These are phyloP conservation scores for Venustoraphidia nigricollis DNA, from an alignment of 2,888 invertebrate species.

Conservation along the genomic window DNA sequence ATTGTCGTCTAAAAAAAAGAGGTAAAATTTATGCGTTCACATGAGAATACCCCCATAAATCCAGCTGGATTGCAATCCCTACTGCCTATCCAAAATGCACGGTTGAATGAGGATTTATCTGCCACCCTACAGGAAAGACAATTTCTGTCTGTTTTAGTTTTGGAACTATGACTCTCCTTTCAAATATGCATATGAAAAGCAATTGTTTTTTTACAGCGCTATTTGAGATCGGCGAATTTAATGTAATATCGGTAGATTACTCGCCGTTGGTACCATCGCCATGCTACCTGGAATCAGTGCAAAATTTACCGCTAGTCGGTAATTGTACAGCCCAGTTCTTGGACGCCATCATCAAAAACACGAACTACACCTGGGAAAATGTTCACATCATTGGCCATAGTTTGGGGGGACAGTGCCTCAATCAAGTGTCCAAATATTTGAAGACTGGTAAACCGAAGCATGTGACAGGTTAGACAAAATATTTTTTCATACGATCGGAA, in stretches of 20 bases:
- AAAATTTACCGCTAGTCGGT: slow-evolving; percentile 39
- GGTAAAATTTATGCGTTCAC: too few species aligned
- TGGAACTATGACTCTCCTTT: too few species aligned
- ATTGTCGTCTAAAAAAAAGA: too few species aligned
- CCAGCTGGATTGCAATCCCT: too few species aligned
- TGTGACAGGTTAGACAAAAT: slow-evolving; percentile 33
- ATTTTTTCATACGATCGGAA: too few species aligned
- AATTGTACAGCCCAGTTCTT: slow-evolving; percentile 42
- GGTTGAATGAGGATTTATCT: too few species aligned
- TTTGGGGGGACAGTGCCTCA: slow-evolving; percentile 45
- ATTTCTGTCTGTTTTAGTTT: too few species aligned
- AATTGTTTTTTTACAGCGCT: slow-evolving; percentile 27
- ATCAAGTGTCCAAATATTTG: slow-evolving; percentile 32
- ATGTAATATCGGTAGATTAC: slow-evolving; percentile 47
- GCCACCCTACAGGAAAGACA: too few species aligned
- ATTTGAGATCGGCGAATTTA: slow-evolving; percentile 36
- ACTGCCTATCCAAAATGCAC: too few species aligned
- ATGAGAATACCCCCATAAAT: too few species aligned
- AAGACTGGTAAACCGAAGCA: slow-evolving; percentile 29
- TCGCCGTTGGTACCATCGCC: slow-evolving; percentile 37
- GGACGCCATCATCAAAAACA: slow-evolving; percentile 29
- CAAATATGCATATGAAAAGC: too few species aligned
- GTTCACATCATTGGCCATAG: slow-evolving; percentile 50
- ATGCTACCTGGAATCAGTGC: slow-evolving; percentile 41
- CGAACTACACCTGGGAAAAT: slow-evolving; percentile 26